These are phyloP conservation scores for Pteronura brasiliensis DNA, from an alignment of 2,113 vertebrate genomes.

Conservation along the genomic window DNA sequence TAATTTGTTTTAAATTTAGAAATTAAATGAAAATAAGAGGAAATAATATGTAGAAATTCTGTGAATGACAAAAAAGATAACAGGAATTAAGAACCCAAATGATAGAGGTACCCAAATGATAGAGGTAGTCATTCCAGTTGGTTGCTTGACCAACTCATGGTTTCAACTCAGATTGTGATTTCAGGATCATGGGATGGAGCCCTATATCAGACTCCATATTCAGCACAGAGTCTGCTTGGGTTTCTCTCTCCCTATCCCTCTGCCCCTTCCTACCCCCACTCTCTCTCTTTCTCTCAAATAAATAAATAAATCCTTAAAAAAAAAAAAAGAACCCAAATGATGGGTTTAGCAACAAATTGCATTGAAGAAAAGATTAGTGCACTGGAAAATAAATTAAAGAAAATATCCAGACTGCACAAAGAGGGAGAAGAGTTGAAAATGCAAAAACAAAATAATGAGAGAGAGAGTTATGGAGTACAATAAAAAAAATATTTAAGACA, in stretches of 20 bases:
- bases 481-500: not conserved
- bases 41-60: not conserved
- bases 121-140: not conserved
- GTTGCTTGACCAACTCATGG: not conserved
- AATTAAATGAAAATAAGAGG: not conserved
- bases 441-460: not conserved
- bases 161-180: not conserved
- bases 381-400: not conserved
- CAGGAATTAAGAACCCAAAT: not conserved
- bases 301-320: not conserved
- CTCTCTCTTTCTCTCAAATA: not conserved
- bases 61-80: not conserved
- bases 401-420: not conserved
- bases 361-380: not conserved
- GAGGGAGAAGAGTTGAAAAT: not conserved
- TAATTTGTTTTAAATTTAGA: not conserved
- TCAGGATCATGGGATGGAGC: not conserved
- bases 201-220: not conserved
- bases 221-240: not conserved
- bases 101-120: not conserved
- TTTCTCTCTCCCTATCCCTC: not conserved
- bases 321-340: not conserved
- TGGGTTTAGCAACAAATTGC: not conserved
- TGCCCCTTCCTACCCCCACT: not conserved
- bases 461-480: not conserved